These are phyloP conservation scores for Sinotaia quadrata DNA, from an alignment of 2,888 invertebrate species.

Conservation along the genomic window DNA sequence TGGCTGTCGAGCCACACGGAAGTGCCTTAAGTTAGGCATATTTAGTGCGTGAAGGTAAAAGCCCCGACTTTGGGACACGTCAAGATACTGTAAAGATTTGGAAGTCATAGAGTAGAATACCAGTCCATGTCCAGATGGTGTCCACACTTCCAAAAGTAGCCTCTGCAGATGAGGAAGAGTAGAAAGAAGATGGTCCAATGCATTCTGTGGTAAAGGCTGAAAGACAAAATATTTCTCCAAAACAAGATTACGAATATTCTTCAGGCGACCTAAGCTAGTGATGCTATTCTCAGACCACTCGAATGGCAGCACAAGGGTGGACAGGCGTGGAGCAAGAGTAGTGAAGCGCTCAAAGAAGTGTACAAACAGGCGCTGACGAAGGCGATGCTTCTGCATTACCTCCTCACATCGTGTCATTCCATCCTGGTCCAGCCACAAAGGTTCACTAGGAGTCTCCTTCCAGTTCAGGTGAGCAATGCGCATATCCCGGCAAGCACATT, in stretches of 20 bases:
- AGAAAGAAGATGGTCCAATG: slow-evolving; percentile 53
- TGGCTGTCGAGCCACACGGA: slow-evolving; percentile 63
- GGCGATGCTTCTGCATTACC: slow-evolving; percentile 59
- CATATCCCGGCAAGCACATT: slow-evolving; percentile 54
- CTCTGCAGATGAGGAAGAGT: slow-evolving; percentile 52
- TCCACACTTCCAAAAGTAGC: slow-evolving; percentile 69
- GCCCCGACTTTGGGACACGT: slow-evolving; percentile 68
- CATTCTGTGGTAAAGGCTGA: slow-evolving; percentile 59
- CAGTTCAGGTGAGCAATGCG: slow-evolving; percentile 65
- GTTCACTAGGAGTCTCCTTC: slow-evolving; percentile 67
- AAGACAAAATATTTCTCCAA: slow-evolving; percentile 65
- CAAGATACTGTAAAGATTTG: slow-evolving; percentile 62
- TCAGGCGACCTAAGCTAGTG: slow-evolving; percentile 57
- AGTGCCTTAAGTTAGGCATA: slow-evolving; percentile 58
- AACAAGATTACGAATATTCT: slow-evolving; percentile 59
- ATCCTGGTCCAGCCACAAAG: slow-evolving; percentile 59
- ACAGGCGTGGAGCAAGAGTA: slow-evolving; percentile 56
- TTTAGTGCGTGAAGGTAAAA: slow-evolving; percentile 62
- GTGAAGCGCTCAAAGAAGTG: slow-evolving; percentile 66
- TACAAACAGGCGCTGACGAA: slow-evolving; percentile 63
- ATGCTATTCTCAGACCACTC: slow-evolving; percentile 68
- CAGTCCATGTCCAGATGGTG: slow-evolving; percentile 64
- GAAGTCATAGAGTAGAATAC: slow-evolving; percentile 58
- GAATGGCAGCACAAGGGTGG: slow-evolving; percentile 67
- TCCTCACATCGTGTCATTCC: slow-evolving; percentile 54